Evolutionary conservation across 2,113 vertebrate genomes (phyloP).

Genomic region (Condylura cristata): DNA sequence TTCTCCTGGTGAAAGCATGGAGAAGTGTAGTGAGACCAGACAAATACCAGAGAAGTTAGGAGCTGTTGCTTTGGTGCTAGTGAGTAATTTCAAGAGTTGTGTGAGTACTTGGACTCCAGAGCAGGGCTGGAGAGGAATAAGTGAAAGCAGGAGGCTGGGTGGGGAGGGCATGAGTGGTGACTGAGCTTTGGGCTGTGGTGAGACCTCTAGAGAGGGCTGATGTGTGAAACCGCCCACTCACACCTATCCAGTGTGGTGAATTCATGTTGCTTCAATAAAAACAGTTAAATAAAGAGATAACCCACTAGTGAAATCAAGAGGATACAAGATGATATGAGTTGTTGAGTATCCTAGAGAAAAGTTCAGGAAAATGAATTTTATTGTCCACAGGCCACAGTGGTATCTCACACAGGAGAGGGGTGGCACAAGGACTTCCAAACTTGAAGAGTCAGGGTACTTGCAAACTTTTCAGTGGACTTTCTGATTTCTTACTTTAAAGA

Average conservation of each 20-base stretch:
- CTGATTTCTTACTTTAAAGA: neutral
- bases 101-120: rapidly evolving
- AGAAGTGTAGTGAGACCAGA: neutral
- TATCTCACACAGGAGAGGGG: neutral
- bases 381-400: neutral
- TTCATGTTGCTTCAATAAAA: too few species aligned
- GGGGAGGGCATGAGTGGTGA: too few species aligned
- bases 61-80: neutral
- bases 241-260: too few species aligned
- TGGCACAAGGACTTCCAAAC: neutral
- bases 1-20: neutral
- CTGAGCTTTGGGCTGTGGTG: too few species aligned
- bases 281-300: too few species aligned
- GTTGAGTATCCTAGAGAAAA: neutral
- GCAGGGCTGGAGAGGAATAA: neutral
- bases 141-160: neutral
- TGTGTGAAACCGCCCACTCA: too few species aligned
- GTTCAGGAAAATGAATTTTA: neutral
- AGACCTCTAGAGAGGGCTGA: too few species aligned
- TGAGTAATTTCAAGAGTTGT: neutral
- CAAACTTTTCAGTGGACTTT: neutral
- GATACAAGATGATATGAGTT: neutral
- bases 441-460: neutral
- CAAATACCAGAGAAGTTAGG: neutral
- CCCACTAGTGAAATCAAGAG: neutral